A percentile compares a stretch with the other conserved stretches of the same genome.
These are phyloP conservation scores for Plagodis dolabraria DNA, from an alignment of 2,888 invertebrate genomes.

Conservation along the genomic window DNA sequence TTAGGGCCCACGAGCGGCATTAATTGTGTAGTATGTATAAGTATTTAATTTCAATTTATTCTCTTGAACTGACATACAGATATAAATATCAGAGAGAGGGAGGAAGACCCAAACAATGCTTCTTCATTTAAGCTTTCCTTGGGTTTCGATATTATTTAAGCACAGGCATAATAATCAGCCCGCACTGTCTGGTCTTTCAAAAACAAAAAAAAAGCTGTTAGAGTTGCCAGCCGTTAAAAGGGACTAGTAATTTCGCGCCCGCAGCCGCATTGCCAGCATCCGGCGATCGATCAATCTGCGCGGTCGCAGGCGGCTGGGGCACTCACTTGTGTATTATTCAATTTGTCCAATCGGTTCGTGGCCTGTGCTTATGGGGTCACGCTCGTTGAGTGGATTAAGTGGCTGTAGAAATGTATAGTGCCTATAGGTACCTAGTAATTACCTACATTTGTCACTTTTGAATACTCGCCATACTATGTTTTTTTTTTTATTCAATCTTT, in stretches of 20 bases:
- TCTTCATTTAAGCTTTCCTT: too few species aligned
- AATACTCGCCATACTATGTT: too few species aligned
- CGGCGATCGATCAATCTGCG: constrained; percentile 76
- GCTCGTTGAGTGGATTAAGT: constrained; percentile 49
- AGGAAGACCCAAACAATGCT: too few species aligned
- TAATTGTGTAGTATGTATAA: too few species aligned
- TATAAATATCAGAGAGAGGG: too few species aligned
- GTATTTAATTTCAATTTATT: too few species aligned
- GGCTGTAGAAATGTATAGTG: constrained; percentile 9
- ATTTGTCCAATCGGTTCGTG: constrained; percentile 68
- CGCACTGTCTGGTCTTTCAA: background rate
- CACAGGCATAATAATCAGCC: background rate
- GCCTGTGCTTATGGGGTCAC: constrained; percentile 54
- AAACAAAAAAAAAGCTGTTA: constrained; percentile 4
- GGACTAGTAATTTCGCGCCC: constrained; percentile 49
- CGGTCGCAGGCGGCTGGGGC: constrained; percentile 41
- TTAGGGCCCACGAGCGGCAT: too few species aligned
- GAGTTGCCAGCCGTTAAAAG: constrained; percentile 46
- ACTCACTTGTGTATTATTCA: constrained; percentile 59
- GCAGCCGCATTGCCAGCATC: constrained; percentile 56
- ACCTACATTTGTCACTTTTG: constrained; percentile 27
- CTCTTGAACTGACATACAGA: too few species aligned
- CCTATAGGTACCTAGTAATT: constrained; percentile 1
- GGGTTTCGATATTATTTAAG: background rate
- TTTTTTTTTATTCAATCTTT: too few species aligned